Base-by-base conservation (phyloP, 2,797 vertebrate genomes). In the Octomys mimax region DNA sequence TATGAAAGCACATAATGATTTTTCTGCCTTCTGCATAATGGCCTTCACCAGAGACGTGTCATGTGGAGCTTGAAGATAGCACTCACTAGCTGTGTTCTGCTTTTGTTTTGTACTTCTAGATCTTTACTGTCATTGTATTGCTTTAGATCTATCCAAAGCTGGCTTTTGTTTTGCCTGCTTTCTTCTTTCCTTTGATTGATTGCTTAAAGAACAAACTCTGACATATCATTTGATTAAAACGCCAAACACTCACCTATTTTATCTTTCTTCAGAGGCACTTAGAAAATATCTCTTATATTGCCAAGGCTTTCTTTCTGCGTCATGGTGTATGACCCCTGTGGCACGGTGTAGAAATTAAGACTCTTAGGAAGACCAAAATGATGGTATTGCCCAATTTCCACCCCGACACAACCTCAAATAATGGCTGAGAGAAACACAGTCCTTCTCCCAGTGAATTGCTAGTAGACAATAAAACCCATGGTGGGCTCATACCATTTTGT, bases 121-220 rank as follows among this genome's bases (percentile, higher is more conserved):
- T 84, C 42, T 81, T 92, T 49, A 14, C 77, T 70, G 71, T 92
- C 85, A 80, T 81, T 77, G 70, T 57, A 59, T 52, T 57, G n/a
- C 57, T 54, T 90, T 28, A 59, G 28, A 22, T 70, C 49, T 49
- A 87, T 42, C n/a, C 66, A 94, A 92, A 80, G 64, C 66, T 39
- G 24, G 13, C 24, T 70, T 80, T 75, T 84, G 42, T 81, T 90
- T 90, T 31, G 42, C 36, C 66, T 75, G n/a, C 62, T 82, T 90
- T 87, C 88, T 88, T 88, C 81, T 78, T 52, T 81, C 57, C 2
- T 59, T 61, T 94, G 85, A 94, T 28, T 33, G 64, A 92, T 71
- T 52, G 42, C 73, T 88, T 81, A 71, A 81, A 68, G 89, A 95
- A 88, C 78, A 77, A 75, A 92, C 82, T 75, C 49, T 92, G 89